Conservation (phyloP, 1,140 invertebrate genomes). For the Chrysopa pallens region DNA sequence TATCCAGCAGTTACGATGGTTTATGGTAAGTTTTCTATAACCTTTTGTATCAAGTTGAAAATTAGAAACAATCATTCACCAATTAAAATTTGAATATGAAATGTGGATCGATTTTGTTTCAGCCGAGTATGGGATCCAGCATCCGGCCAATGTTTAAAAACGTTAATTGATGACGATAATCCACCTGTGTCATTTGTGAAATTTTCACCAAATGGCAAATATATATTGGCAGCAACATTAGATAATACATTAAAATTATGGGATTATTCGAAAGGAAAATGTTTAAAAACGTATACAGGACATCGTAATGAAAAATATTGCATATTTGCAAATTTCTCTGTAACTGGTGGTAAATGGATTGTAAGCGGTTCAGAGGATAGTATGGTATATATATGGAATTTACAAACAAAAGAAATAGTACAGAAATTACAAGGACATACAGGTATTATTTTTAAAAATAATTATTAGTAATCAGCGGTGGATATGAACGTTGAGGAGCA, state of each 20-base stretch:
- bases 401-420: constrained; percentile 98
- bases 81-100: constrained; percentile 1
- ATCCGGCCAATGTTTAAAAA: constrained; percentile 97
- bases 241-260: constrained; percentile 98
- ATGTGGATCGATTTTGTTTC: constrained; percentile 18
- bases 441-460: constrained; percentile 27
- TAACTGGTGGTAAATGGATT: constrained; percentile 99
- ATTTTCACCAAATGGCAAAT: constrained; percentile 99
- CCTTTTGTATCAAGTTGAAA: not conserved
- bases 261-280: constrained; percentile 98
- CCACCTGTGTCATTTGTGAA: constrained; percentile 99
- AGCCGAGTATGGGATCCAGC: constrained; percentile 99
- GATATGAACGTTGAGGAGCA: no score
- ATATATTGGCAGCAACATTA: constrained; percentile 93
- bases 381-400: constrained; percentile 98
- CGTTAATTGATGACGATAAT: constrained; percentile 93
- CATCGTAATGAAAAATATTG: constrained; percentile 99
- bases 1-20: constrained; percentile 98
- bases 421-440: constrained; percentile 94
- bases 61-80: not conserved
- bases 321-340: constrained; percentile 99
- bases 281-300: constrained; percentile 93
- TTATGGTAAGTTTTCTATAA: constrained; percentile 56
- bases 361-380: constrained; percentile 99
- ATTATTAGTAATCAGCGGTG: constrained; percentile 2